Evolutionary conservation across 2,888 invertebrate genomes (phyloP).

Genomic region (Plagiodera versicolora): DNA sequence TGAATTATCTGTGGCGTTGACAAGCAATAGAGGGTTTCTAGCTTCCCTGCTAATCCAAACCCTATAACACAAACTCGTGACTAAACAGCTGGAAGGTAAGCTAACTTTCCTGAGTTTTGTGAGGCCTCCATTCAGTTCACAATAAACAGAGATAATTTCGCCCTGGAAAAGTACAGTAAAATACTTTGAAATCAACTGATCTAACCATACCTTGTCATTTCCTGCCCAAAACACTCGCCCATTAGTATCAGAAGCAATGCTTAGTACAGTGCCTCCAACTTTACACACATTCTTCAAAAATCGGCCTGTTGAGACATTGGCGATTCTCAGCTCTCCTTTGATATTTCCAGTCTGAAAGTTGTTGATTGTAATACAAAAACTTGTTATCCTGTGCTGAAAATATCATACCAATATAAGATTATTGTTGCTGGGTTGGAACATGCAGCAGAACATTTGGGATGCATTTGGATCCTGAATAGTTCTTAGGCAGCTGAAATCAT

Average conservation of each 20-base stretch:
- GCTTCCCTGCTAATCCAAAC: constrained; percentile 80
- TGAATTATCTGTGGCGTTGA: constrained; percentile 76
- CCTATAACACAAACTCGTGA: constrained; percentile 76
- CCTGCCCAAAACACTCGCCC: constrained; percentile 82
- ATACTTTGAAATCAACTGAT: neutral
- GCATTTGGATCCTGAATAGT: constrained; percentile 65
- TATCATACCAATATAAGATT: constrained; percentile 85
- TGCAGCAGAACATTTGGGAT: constrained; percentile 69
- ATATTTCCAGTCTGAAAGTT: constrained; percentile 67
- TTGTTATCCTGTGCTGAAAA: no score
- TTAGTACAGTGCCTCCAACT: constrained; percentile 65
- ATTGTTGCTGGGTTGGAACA: constrained; percentile 83
- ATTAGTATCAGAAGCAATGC: constrained; percentile 76
- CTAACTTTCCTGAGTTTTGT: constrained; percentile 44
- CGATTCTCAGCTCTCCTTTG: constrained; percentile 72
- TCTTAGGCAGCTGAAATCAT: constrained; percentile 64
- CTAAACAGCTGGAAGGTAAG: constrained; percentile 52
- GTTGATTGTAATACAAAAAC: no score
- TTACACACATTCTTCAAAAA: constrained; percentile 67
- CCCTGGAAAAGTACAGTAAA: constrained; percentile 38
- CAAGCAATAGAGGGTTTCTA: constrained; percentile 68
- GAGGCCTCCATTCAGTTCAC: constrained; percentile 48
- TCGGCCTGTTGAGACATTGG: constrained; percentile 85
- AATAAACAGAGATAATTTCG: constrained; percentile 50
- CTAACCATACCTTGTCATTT: constrained; percentile 65